phyloP scores from a whole-genome alignment of 2,797 vertebrate genomes.

The Dendrocincla tyrannina region DNA sequence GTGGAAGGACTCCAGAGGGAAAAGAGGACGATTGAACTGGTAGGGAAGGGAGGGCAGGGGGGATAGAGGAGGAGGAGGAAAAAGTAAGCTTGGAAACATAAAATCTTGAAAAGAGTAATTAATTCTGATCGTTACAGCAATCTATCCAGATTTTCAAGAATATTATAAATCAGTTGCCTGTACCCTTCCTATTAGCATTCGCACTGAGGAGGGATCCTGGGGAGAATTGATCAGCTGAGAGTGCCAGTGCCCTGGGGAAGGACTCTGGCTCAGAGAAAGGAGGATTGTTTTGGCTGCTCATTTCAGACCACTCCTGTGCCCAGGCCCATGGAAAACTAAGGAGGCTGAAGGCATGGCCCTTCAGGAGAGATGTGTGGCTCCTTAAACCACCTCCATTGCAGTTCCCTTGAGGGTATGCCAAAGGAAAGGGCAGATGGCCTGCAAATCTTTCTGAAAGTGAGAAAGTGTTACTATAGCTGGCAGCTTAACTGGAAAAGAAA shows the following conservation, averaged over 20 bases:
- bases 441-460: neutral
- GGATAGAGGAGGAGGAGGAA: neutral
- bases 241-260: neutral
- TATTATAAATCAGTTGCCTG: slow-evolving; percentile 54
- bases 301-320: neutral
- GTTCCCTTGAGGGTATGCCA: neutral
- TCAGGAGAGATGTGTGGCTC: fast-evolving
- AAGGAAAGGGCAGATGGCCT: slow-evolving; percentile 10
- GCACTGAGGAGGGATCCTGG: neutral
- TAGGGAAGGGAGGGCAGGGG: neutral
- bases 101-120: slow-evolving; percentile 68
- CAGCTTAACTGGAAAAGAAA: neutral
- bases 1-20: slow-evolving; percentile 57
- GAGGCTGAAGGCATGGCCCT: neutral
- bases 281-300: neutral
- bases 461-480: neutral
- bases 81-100: slow-evolving; percentile 49
- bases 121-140: slow-evolving; percentile 59
- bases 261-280: neutral
- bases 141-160: slow-evolving; percentile 58
- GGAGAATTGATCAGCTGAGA: slow-evolving; percentile 33
- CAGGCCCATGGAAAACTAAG: neutral
- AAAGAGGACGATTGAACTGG: slow-evolving; percentile 19
- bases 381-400: neutral
- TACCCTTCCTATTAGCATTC: slow-evolving; percentile 32